Base-by-base conservation (phyloP, 2,797 vertebrate species). In the Gymnocypris eckloni region DNA sequence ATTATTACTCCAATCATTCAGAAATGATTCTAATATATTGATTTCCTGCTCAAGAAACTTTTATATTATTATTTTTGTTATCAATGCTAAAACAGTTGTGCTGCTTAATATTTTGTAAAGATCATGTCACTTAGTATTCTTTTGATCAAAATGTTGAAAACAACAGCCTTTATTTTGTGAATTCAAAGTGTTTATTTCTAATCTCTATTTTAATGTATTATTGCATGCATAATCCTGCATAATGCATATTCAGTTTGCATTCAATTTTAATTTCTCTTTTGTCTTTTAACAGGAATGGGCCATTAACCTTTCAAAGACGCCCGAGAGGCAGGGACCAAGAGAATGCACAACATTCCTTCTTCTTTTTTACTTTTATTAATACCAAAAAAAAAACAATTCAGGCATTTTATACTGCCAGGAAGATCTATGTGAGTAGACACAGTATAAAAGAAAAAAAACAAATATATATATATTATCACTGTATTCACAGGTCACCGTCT, bases 271-370 rank as follows among this genome's bases (percentile, higher is more conserved):
- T 37, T 37, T 72, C 20, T 90, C 76, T 92, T 80, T 93, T 95
- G 43, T 93, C 66, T 90, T 80, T 92, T 88, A 91, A 91, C 96
- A 99, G 98, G 98, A 95, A 95, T 96, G 97, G 98, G 96, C 93
- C 96, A 95, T 91, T 97, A 97, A 96, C 94, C 94, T 0, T 95
- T 95, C 92, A 90, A 93, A 92, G 91, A 93, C 89, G 90, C 93
- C 90, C 91, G 91, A 87, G 92, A 95, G 43, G 92, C 94, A 93
- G 95, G 96, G 97, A 94, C 95, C 95, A 96, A 93, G 93, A 94
- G 96, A 96, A 95, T 95, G 96, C 95, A 95, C 94, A 95, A 95
- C 94, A 95, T 92, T 95, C 95, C 95, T 94, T 94, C 94, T 86
- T 83, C 94, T 96, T 64, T 66, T 66, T 18, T 96, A 96, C 97